These are phyloP conservation scores for Sitta carolinensis DNA, from an alignment of 2,797 vertebrate species.

Conservation along the genomic window DNA sequence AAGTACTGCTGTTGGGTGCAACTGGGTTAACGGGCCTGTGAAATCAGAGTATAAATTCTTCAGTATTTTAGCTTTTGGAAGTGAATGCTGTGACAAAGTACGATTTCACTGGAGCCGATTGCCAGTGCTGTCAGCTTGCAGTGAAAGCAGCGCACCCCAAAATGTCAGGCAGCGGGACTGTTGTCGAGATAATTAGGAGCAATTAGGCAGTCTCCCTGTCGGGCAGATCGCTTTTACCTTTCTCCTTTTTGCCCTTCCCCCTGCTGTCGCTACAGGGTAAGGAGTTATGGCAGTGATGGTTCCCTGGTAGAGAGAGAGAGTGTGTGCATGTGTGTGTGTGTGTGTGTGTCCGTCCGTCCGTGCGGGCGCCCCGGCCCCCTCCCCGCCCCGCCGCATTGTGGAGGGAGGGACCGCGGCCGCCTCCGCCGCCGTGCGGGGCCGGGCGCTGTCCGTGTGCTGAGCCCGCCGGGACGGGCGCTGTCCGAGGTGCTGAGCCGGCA, in stretches of 20 bases:
- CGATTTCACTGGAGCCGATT: fast-evolving
- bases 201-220: constrained; percentile 73
- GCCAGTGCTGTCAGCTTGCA: not conserved
- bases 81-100: not conserved
- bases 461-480: not conserved
- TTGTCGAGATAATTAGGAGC: constrained; percentile 64
- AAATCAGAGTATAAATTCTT: not conserved
- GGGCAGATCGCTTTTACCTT: constrained; percentile 34
- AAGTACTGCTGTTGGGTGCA: not conserved
- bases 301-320: not conserved
- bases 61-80: not conserved
- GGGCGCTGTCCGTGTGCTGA: not conserved
- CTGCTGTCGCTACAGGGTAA: not conserved
- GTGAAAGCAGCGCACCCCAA: not conserved
- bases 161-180: constrained; percentile 59
- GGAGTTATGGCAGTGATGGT: not conserved
- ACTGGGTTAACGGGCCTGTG: not conserved
- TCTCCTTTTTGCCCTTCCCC: not conserved
- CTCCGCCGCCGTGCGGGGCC: not conserved
- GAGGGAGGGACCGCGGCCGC: constrained; percentile 57
- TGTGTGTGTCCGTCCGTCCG: not conserved
- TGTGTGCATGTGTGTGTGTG: too few relatives aligned
- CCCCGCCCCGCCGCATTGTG: constrained; percentile 63
- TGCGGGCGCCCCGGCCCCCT: constrained; percentile 11
- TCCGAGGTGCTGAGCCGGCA: not conserved